Conservation (phyloP, 2,113 vertebrate genomes). For the Microtus pennsylvanicus region DNA sequence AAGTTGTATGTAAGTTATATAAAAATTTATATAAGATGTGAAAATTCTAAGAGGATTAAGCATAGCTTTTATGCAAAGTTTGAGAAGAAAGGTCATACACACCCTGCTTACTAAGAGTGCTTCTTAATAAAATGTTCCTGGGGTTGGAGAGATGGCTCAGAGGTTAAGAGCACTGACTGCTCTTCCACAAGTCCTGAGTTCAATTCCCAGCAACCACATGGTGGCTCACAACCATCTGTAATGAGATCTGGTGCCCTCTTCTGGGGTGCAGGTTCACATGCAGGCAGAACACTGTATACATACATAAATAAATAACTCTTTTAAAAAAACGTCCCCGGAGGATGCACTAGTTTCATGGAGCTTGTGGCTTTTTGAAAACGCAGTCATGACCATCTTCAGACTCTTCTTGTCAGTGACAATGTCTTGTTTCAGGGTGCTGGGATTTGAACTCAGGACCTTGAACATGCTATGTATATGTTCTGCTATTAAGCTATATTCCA, state of each 20-base stretch:
- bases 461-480: no score
- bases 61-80: constrained; percentile 46
- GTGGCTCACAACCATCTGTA: no score
- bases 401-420: constrained; percentile 47
- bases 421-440: not conserved
- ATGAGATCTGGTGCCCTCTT: no score
- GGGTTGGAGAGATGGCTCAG: not conserved
- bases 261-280: no score
- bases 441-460: not conserved
- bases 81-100: not conserved
- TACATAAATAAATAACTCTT: no score
- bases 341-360: not conserved
- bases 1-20: not conserved
- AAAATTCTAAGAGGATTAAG: not conserved
- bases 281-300: no score
- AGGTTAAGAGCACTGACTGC: no score
- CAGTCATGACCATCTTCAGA: not conserved
- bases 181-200: no score
- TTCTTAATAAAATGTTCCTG: constrained; percentile 26
- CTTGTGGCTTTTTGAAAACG: not conserved
- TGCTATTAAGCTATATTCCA: not conserved
- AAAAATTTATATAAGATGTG: constrained; percentile 33
- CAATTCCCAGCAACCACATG: no score
- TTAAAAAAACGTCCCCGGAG: constrained; percentile 27
- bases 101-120: not conserved